Evolutionary conservation across 2,888 invertebrate species (phyloP).

Genomic region (Cremastinae sp.): DNA sequence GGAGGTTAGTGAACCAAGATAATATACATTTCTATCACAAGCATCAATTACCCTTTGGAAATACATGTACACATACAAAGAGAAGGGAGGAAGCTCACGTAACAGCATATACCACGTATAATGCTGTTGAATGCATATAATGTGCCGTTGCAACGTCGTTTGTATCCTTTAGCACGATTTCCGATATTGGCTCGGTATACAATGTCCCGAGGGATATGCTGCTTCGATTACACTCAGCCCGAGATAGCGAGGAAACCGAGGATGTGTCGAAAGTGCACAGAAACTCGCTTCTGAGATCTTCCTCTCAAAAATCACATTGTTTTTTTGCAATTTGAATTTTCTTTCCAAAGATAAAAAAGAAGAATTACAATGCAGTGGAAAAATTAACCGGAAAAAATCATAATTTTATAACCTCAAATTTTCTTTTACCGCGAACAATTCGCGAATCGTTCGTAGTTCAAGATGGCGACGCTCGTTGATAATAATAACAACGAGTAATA

Average conservation of each 20-base stretch:
- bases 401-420: too few species aligned
- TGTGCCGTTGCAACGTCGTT: conserved; percentile 43
- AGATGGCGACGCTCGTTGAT: not conserved
- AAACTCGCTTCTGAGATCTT: conserved; percentile 19
- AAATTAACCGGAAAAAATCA: too few species aligned
- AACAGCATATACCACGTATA: not conserved
- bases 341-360: too few species aligned
- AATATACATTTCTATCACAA: conserved; percentile 53
- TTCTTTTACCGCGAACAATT: too few species aligned
- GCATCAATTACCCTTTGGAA: conserved; percentile 48
- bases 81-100: not conserved
- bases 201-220: conserved; percentile 37
- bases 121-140: not conserved
- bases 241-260: conserved; percentile 5
- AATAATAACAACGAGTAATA: not conserved
- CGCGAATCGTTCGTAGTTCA: too few species aligned
- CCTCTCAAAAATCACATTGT: not conserved
- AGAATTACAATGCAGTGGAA: too few species aligned
- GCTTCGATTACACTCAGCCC: conserved; percentile 52
- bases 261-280: conserved; percentile 31
- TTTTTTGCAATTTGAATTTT: conserved; percentile 7
- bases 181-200: conserved; percentile 49
- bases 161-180: conserved; percentile 54
- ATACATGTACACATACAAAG: conserved; percentile 27
- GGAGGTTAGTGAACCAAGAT: conserved; percentile 7